Evolutionary conservation across 2,113 vertebrate genomes (phyloP).

Genomic region (Meleagris gallopavo): DNA sequence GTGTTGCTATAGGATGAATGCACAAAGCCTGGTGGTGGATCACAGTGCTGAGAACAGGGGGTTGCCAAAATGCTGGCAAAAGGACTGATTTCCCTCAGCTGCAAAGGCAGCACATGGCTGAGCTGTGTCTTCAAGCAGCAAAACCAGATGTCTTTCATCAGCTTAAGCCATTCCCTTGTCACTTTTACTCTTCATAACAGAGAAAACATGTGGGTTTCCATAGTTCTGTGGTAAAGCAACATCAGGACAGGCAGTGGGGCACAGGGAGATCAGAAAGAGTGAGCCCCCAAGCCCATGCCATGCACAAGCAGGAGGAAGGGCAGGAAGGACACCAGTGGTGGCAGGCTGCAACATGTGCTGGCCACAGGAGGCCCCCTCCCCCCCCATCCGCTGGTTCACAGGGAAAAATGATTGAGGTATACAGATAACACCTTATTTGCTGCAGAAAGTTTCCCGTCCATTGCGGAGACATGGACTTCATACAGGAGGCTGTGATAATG

Average conservation of each 20-base stretch:
- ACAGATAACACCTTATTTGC: background rate
- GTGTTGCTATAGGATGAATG: background rate
- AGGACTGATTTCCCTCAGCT: background rate
- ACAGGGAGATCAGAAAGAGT: background rate
- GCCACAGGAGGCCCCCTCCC: background rate
- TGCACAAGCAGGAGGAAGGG: background rate
- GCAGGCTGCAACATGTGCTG: background rate
- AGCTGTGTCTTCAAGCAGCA: background rate
- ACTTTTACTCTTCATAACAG: background rate
- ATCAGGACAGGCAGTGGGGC: background rate
- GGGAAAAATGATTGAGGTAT: background rate
- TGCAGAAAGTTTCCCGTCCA: background rate
- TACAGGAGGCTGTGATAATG: background rate
- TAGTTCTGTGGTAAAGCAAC: accelerated
- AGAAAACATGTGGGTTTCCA: background rate
- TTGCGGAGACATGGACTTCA: background rate
- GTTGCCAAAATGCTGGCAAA: background rate
- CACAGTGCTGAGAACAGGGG: accelerated
- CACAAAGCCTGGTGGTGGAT: background rate
- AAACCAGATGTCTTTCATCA: background rate
- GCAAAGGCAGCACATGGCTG: background rate
- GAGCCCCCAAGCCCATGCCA: background rate
- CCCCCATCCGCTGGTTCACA: accelerated
- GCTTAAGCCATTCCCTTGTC: background rate
- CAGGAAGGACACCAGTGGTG: background rate